Evolutionary conservation across 2,113 vertebrate species (phyloP).

Genomic region (Regulus satrapa): DNA sequence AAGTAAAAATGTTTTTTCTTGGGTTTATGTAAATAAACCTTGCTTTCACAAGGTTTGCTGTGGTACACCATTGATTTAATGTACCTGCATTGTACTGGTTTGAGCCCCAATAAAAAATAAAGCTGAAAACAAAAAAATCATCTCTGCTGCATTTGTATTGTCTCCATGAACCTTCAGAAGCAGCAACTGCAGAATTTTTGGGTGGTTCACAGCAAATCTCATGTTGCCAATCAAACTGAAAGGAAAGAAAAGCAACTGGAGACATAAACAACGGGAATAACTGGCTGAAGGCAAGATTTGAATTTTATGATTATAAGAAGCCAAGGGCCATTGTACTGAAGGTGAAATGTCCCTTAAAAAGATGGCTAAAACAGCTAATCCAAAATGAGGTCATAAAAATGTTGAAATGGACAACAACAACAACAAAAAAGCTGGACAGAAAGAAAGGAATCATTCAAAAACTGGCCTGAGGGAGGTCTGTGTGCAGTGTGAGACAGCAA

Average conservation of each 20-base stretch:
- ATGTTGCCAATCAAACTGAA: background rate
- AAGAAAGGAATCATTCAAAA: background rate
- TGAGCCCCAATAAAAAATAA: background rate
- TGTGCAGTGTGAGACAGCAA: background rate
- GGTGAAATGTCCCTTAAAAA: constrained; percentile 31
- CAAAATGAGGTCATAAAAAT: constrained; percentile 9
- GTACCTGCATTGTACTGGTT: background rate
- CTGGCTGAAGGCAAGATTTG: constrained; percentile 20
- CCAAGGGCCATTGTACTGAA: background rate
- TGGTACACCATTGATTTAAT: background rate
- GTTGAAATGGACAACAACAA: background rate
- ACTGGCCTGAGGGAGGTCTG: background rate
- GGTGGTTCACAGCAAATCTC: background rate
- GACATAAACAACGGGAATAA: background rate
- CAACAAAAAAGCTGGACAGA: background rate
- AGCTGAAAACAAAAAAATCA: background rate
- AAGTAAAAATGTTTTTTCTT: background rate
- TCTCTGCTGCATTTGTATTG: background rate
- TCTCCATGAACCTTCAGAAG: background rate
- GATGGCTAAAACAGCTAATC: background rate
- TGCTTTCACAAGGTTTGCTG: background rate
- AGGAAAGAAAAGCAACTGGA: background rate
- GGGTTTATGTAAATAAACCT: background rate
- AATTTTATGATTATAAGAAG: constrained; percentile 32
- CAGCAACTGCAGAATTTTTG: background rate